Evolutionary conservation across 2,888 invertebrate species (phyloP).

Genomic region (Drosophila colorata): DNA sequence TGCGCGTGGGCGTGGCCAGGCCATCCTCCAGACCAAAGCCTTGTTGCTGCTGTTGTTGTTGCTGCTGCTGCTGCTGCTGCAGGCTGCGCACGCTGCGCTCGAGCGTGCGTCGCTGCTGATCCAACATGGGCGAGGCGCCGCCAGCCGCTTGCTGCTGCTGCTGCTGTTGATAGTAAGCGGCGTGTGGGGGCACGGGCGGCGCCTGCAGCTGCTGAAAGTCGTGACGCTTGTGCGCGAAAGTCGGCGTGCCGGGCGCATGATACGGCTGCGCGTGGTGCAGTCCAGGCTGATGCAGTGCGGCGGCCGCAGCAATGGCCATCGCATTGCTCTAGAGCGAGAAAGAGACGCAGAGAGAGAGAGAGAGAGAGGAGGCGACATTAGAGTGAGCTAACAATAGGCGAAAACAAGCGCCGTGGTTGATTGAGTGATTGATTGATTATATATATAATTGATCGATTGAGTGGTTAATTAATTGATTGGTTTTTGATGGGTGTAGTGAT

Average conservation of each 20-base stretch:
- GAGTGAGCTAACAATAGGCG: neutral
- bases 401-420: too few species aligned
- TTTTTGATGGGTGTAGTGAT: too few species aligned
- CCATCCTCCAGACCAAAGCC: slow-evolving; percentile 74
- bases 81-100: slow-evolving; percentile 83
- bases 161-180: slow-evolving; percentile 64
- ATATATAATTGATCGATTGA: too few species aligned
- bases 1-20: slow-evolving; percentile 78
- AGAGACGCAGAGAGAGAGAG: slow-evolving; percentile 1
- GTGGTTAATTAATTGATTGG: too few species aligned
- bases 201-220: slow-evolving; percentile 64
- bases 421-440: too few species aligned
- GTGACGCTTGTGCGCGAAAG: slow-evolving; percentile 79
- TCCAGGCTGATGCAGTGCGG: slow-evolving; percentile 71
- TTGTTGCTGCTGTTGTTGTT: slow-evolving; percentile 59
- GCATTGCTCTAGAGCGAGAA: slow-evolving; percentile 44
- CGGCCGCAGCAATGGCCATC: slow-evolving; percentile 48
- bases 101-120: slow-evolving; percentile 82
- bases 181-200: slow-evolving; percentile 83
- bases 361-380: neutral
- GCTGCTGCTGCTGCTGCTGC: slow-evolving; percentile 63
- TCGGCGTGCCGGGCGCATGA: slow-evolving; percentile 80
- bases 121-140: slow-evolving; percentile 79
- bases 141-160: slow-evolving; percentile 56
- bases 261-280: slow-evolving; percentile 82